Conservation (phyloP, 2,113 vertebrate species). For the Pristiophorus japonicus region DNA sequence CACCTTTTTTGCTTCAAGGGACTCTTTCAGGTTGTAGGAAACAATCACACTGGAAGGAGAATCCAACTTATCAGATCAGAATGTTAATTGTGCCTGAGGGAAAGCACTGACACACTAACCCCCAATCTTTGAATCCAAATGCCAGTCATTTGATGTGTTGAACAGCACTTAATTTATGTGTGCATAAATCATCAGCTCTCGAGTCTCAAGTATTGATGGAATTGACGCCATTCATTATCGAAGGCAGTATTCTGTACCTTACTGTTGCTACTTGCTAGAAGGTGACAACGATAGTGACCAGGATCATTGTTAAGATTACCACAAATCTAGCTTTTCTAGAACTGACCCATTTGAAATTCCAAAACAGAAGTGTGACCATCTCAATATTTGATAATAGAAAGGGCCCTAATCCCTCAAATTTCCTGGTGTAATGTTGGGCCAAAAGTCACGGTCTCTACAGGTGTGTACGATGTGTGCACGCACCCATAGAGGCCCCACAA, state of each 20-base stretch:
- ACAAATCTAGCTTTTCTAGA: not conserved
- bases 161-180: not conserved
- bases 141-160: not conserved
- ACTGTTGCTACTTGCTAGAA: not conserved
- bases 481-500: too few relatives aligned
- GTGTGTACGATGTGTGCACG: too few relatives aligned
- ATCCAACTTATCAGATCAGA: not conserved
- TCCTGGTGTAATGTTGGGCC: not conserved
- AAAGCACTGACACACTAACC: not conserved
- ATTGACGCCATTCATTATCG: not conserved
- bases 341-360: not conserved
- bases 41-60: not conserved
- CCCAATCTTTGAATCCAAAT: not conserved
- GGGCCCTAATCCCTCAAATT: not conserved
- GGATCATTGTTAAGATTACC: not conserved
- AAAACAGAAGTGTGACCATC: not conserved
- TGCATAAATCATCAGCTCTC: too few relatives aligned
- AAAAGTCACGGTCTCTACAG: too few relatives aligned
- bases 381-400: not conserved
- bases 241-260: not conserved
- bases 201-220: not conserved
- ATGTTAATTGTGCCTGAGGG: not conserved
- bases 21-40: not conserved
- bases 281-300: not conserved
- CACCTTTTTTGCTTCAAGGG: not conserved